Conservation (phyloP, 2,888 invertebrate genomes). For the Teleiodes luculella region DNA sequence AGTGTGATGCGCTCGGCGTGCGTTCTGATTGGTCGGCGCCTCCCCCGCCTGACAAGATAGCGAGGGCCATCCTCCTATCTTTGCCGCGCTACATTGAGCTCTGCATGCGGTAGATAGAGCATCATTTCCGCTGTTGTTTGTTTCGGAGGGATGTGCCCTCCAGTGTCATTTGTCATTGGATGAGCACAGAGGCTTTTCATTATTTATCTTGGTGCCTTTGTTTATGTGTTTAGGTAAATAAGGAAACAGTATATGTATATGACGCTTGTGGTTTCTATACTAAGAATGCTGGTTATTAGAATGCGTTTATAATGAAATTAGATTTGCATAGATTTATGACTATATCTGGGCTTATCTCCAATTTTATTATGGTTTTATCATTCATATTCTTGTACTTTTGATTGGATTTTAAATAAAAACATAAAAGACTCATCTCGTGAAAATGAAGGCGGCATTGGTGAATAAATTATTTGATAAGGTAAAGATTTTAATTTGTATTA, state of each 20-base stretch:
- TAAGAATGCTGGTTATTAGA: background rate
- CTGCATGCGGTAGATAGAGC: conserved; percentile 32
- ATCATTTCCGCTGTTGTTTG: conserved; percentile 31
- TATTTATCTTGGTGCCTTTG: conserved; percentile 51
- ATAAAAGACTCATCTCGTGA: conserved; percentile 1
- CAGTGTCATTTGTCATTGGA: conserved; percentile 75
- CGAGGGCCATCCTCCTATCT: conserved; percentile 66
- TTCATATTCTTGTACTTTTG: conserved; percentile 17
- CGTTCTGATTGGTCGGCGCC: conserved; percentile 62
- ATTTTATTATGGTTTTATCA: conserved; percentile 5
- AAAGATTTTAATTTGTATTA: background rate
- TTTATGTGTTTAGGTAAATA: conserved; percentile 38
- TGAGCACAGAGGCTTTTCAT: conserved; percentile 66
- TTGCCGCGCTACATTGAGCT: conserved; percentile 32
- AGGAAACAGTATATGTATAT: conserved; percentile 7
- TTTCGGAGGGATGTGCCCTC: conserved; percentile 71
- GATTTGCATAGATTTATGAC: conserved; percentile 6
- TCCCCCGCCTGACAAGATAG: conserved; percentile 77
- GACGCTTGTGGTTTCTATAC: background rate
- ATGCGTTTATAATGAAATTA: conserved; percentile 7
- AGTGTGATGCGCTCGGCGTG: conserved; percentile 65
- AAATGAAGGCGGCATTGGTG: background rate
- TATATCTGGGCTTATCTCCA: conserved; percentile 13
- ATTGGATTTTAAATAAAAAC: conserved; percentile 9
- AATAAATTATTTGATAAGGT: conserved; percentile 7